Percentiles rank a stretch among this genome's conserved stretches.
phyloP scores from a whole-genome alignment of 2,113 vertebrate species.

The Trichechus manatus region DNA sequence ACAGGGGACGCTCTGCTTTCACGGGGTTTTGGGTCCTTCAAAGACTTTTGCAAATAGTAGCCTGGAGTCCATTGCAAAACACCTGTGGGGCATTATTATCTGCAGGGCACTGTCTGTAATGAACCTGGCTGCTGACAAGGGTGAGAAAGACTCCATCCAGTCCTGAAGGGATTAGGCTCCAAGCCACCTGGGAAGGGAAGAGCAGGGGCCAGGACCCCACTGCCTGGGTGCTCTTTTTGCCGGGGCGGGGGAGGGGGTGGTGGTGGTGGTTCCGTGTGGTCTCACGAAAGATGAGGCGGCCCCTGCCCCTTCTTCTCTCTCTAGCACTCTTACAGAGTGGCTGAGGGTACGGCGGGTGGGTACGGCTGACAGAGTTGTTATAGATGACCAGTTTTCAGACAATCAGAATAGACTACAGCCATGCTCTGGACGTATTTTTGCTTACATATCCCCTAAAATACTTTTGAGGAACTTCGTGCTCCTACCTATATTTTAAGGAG shows the following conservation, averaged over 20 bases:
- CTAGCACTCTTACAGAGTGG: neutral
- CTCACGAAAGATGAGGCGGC: neutral
- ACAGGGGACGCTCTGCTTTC: neutral
- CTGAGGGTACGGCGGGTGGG: neutral
- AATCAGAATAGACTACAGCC: neutral
- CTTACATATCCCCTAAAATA: neutral
- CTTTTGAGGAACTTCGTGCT: too few relatives aligned
- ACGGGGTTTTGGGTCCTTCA: constrained; percentile 20
- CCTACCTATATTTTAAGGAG: too few relatives aligned
- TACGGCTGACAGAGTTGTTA: neutral
- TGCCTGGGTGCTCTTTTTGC: constrained; percentile 36
- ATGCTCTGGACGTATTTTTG: neutral
- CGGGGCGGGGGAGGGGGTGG: neutral
- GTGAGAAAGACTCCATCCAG: neutral
- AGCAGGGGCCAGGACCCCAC: fast-evolving
- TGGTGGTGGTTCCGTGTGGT: neutral
- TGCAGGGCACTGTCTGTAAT: neutral
- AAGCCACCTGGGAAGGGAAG: constrained; percentile 67
- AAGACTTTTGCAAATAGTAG: neutral
- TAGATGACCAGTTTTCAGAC: neutral
- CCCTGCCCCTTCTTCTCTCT: neutral
- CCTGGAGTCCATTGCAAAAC: neutral
- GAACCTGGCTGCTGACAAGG: neutral
- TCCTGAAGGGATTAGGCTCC: constrained; percentile 37
- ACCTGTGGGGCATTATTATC: constrained; percentile 68